Base-by-base conservation (phyloP, 1,140 invertebrate genomes). In the Eulimnadia texana region DNA sequence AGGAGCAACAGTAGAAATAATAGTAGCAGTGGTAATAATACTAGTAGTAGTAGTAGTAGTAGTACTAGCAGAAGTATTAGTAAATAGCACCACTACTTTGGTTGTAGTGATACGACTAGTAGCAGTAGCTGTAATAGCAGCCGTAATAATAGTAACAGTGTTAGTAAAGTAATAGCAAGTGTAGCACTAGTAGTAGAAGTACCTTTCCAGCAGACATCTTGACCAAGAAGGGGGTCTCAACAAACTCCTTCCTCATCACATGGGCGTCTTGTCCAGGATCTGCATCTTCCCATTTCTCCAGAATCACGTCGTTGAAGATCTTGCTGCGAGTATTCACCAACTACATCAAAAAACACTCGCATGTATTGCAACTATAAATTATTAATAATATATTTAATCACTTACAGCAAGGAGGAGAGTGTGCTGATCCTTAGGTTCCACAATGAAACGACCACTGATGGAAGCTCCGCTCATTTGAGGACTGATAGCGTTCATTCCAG, bases 361-460 rank as follows among this genome's bases (percentile, higher is more conserved):
- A 16, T 6, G 33, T 42, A 16, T 42, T 42, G 33, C 6, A 42
- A 42, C 24, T 16, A 33, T 19, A 29, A 25, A 2, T 25, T 0
- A 29, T 25, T 22, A 57, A 57, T 24, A 23, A 3, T 2, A 28
- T 3, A 57, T 10, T 20, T n/a, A 22, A 0, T 33, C 27, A 28
- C 50, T 53, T 59, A 63, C 62, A n/a, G 62, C 57, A 60, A 63
- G 23, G 24, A 50, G 28, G 25, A 63, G 22, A 29, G 24, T 20
- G 50, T 27, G 42, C 3, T 63, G n/a, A 51, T 28, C 50, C 20
- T 49, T 42, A 22, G 62, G 62, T 29, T 63, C 62, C 6, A 63
- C 56, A 27, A 33, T 22, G 24, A 63, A 29, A 23, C 62, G 62
- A 42, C 57, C 57, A 13, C 47, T 28, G 22, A 63, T 53, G 23